Percentiles rank a stretch among this genome's conserved stretches.
Evolutionary conservation across 2,888 invertebrate species (phyloP).

Genomic region (Aleiodes alternator): DNA sequence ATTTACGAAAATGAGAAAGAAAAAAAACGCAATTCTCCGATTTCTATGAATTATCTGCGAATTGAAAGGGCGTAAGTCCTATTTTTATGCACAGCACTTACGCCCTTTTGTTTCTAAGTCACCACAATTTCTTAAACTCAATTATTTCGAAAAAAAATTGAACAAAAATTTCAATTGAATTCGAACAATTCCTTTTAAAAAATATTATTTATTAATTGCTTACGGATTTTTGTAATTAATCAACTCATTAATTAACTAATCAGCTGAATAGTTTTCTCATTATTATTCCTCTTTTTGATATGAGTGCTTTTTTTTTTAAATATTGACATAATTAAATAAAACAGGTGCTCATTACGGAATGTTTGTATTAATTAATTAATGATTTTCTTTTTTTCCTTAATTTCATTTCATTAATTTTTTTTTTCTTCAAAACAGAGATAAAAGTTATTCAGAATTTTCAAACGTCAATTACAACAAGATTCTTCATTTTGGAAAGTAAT

Average conservation of each 20-base stretch:
- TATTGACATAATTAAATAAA: conserved; percentile 7
- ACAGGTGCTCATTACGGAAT: conserved; percentile 40
- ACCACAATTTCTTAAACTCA: conserved; percentile 51
- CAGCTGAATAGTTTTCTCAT: no score
- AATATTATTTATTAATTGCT: background rate
- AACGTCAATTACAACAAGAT: conserved; percentile 32
- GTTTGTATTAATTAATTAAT: conserved; percentile 16
- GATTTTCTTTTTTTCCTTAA: background rate
- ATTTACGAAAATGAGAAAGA: conserved; percentile 53
- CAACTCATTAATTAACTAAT: background rate
- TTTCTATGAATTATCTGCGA: conserved; percentile 53
- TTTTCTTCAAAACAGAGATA: conserved; percentile 18
- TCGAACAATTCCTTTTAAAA: background rate
- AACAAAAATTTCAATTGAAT: conserved; percentile 30
- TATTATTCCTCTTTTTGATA: conserved; percentile 22
- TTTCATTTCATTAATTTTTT: background rate
- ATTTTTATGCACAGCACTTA: no score
- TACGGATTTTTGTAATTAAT: background rate
- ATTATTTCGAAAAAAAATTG: background rate
- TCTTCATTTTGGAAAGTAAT: conserved; percentile 19
- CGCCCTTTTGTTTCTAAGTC: no score
- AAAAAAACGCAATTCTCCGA: conserved; percentile 63
- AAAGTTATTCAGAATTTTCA: conserved; percentile 22
- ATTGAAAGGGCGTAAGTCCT: no score
- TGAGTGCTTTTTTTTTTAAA: conserved; percentile 38